Conservation (phyloP, 2,888 invertebrate species). For the Troilus luridus region DNA sequence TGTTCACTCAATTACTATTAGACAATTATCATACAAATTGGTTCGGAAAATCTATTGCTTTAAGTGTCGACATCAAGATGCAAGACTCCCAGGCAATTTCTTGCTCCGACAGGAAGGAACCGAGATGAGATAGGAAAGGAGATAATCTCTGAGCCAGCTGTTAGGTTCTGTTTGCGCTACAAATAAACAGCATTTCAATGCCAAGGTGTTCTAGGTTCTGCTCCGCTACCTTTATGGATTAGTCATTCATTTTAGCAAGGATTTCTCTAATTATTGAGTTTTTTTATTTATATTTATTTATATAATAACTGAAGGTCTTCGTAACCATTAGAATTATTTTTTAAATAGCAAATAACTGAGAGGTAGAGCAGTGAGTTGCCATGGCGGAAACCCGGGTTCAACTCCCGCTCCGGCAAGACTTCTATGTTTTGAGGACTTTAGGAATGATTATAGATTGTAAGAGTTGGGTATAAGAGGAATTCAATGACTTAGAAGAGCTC, state of each 20-base stretch:
- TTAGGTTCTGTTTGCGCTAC: neutral
- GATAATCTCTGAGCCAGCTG: neutral
- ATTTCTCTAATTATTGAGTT: neutral
- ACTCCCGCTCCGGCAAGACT: too few relatives aligned
- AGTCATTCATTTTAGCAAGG: neutral
- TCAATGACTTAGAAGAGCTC: too few relatives aligned
- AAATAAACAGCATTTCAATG: slow-evolving; percentile 26
- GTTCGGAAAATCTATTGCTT: neutral
- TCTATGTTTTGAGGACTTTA: too few relatives aligned
- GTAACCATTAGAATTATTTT: too few relatives aligned
- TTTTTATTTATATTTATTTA: neutral
- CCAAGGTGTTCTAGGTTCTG: neutral
- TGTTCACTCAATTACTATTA: neutral
- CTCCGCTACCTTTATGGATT: neutral
- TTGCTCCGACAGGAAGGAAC: slow-evolving; percentile 30
- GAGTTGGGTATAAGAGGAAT: too few relatives aligned
- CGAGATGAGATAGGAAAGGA: neutral
- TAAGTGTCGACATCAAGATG: neutral
- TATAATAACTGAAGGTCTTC: neutral
- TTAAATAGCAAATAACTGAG: too few relatives aligned
- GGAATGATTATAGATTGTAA: too few relatives aligned
- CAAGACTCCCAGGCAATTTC: neutral
- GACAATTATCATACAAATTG: neutral
- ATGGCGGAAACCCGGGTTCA: too few relatives aligned
- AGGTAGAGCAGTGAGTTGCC: too few relatives aligned